Evolutionary conservation across 2,888 invertebrate species (phyloP), one percentile per base, ranked within the genome.

Genomic region (Digitonthophagus gazella): DNA sequence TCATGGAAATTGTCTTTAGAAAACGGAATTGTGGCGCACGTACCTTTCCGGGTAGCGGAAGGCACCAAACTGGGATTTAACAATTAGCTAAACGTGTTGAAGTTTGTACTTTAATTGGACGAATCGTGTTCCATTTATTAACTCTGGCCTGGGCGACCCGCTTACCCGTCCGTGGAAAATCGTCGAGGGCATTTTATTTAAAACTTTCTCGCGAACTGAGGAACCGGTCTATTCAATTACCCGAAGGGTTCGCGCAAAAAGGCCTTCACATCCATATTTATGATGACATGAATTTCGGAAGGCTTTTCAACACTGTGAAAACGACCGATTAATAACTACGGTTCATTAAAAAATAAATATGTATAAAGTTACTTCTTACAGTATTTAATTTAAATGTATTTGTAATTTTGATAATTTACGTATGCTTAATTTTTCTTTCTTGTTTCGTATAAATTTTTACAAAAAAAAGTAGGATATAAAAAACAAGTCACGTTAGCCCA

Each of bases 21-120:
- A 61, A 61, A 6, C 61, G 61, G n/a, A 61, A 61, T 8, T 19
- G 19, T 6, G 61, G 19, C 18, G 19, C 61, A 61, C 61, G 61
- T 61, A 61, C 61, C 15, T 15, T 61, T 19, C 61, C 55, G 57
- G 61, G 58, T 61, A 57, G 18, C 55, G 61, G n/a, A 20, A 61
- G 61, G 28, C 28, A 6, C 67, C 69, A 70, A 70, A 69, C 70
- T 67, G 66, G 72, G 71, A 72, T 73, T 72, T 71, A 71, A 72
- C 73, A 73, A 73, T 73, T 73, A 72, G 73, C 71, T 70, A 61
- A 70, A 72, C 71, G 72, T 71, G 71, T 72, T 69, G 68, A 70
- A 72, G 72, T 73, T 73, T 66, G 69, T 64, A 65, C 67, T 67
- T 69, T 72, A 73, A 73, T 72, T 73, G 71, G 67, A 69, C 28